Evolutionary conservation across 2,888 invertebrate genomes (phyloP), one percentile per base, ranked within the genome.

Genomic region (Eulithis testata): DNA sequence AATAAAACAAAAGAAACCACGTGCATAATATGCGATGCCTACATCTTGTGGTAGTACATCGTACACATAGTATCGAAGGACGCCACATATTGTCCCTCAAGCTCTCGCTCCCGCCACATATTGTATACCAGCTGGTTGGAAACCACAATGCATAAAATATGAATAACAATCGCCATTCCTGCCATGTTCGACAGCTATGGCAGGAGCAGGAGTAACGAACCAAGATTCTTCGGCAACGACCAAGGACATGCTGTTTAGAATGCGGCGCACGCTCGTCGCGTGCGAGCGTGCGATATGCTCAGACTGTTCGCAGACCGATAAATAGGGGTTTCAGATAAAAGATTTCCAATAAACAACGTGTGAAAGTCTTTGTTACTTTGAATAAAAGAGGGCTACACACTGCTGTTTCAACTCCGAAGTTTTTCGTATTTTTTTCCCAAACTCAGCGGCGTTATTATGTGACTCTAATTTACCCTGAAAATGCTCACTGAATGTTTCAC

Each of bases 231-330:
- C 78, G 75, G 78, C 49, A 49, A 49, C 47, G 44, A 44, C 12
- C 76, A 82, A 80, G 73, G 63, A 58, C 72, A 72, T 49, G 21
- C 43, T 64, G 62, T 12, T 84, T 80, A 78, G 72, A 74, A 82
- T 84, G 76, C 83, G 54, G 65, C 59, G 55, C 83, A 78, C 83
- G 84, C 64, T 36, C 37, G n/a, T 9, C 27, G 49, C 9, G 11
- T 37, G 59, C 55, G 56, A 59, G 56, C 63, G 66, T 63, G 53
- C 63, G 56, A 53, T 63, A 63, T 55, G 66, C 63, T 56, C 64
- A 65, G 60, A 65, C 64, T 51, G 51, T 65, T 56, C 57, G 43
- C 36, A 65, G 65, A 65, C 65, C 60, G 53, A 65, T 65, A 65
- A 65, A 65, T 56, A 61, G 54, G 58, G 58, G 27, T 54, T 58